Evolutionary conservation across 1,140 invertebrate species (phyloP).

Genomic region (Tetranychus urticae): DNA sequence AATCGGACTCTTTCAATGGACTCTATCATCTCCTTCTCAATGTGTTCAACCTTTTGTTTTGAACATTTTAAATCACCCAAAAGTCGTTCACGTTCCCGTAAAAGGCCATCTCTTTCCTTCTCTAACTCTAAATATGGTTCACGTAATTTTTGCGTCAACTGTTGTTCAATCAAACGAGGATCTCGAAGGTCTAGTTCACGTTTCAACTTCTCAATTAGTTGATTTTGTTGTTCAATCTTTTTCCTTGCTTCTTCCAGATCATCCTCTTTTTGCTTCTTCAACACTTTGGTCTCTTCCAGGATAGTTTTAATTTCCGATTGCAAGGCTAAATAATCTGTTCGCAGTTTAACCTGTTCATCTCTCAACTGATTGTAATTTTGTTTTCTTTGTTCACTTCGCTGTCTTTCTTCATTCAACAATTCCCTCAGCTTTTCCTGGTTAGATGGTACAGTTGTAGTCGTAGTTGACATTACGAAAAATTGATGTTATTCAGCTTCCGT

Average conservation of each 20-base stretch:
- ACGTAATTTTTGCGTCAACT: neutral
- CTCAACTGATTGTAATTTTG: conserved; percentile 2
- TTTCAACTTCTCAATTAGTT: neutral
- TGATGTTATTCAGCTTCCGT: no score
- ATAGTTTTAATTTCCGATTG: conserved; percentile 6
- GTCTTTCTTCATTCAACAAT: conserved; percentile 4
- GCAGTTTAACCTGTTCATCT: conserved; percentile 7
- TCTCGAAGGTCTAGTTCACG: neutral
- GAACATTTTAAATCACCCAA: neutral
- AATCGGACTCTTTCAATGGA: conserved; percentile 5
- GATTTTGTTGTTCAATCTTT: neutral
- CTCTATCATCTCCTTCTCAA: conserved; percentile 7
- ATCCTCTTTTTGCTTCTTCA: conserved; percentile 4
- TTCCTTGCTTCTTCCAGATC: conserved; percentile 1
- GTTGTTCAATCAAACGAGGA: neutral
- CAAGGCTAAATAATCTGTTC: conserved; percentile 1
- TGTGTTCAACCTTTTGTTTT: conserved; percentile 6
- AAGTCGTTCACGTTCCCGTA: neutral
- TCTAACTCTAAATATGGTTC: conserved; percentile 3
- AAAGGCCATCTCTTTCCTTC: neutral
- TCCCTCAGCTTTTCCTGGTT: conserved; percentile 4
- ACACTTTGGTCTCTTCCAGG: conserved; percentile 3
- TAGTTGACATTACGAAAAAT: no score
- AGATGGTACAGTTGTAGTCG: no score
- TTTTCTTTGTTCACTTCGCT: conserved; percentile 6